Evolutionary conservation across 2,113 vertebrate species (phyloP).

Genomic region (Narcine bancroftii): DNA sequence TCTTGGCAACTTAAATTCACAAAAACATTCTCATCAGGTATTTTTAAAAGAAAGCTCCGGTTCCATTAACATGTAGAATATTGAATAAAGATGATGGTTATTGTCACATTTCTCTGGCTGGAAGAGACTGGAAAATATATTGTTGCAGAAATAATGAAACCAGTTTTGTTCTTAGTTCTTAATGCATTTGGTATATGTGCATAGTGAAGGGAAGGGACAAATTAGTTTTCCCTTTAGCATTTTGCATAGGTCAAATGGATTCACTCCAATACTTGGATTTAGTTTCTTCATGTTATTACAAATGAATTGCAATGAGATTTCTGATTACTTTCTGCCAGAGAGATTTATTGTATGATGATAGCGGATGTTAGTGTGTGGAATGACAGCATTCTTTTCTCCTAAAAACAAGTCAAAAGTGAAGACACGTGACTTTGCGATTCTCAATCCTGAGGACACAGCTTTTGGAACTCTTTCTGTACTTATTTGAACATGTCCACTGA

Average conservation of each 20-base stretch:
- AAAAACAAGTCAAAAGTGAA: neutral
- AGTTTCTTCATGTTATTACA: neutral
- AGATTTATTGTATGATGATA: neutral
- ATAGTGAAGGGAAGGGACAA: neutral
- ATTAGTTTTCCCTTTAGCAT: neutral
- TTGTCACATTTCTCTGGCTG: neutral
- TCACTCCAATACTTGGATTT: neutral
- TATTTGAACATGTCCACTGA: neutral
- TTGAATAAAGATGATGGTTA: neutral
- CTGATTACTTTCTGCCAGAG: neutral
- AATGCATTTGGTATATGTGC: neutral
- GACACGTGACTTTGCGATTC: neutral
- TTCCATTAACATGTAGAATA: neutral
- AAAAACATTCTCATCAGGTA: neutral
- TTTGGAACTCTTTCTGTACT: neutral
- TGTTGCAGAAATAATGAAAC: neutral
- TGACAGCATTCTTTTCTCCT: neutral
- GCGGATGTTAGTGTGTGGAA: neutral
- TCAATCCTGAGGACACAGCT: neutral
- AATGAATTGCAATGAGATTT: neutral
- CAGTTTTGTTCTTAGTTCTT: neutral
- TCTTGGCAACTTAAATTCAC: neutral
- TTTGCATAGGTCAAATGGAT: neutral
- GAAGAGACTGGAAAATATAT: neutral
- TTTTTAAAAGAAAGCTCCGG: neutral